Evolutionary conservation across 2,113 vertebrate genomes (phyloP).

Genomic region (Diadophis punctatus): DNA sequence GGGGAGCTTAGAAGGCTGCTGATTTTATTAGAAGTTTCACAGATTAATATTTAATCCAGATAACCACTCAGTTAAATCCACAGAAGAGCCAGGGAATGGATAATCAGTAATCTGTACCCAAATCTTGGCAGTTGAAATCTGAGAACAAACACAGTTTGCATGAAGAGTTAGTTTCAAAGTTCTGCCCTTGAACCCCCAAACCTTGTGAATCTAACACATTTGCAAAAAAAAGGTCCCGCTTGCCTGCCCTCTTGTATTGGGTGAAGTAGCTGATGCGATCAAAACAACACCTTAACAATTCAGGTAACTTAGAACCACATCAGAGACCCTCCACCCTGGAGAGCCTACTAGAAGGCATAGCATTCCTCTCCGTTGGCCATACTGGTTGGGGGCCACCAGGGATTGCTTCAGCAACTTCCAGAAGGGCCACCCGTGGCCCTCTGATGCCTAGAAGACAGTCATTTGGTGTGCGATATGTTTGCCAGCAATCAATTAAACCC

Average conservation of each 20-base stretch:
- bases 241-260: slow-evolving; percentile 43
- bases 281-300: slow-evolving; percentile 54
- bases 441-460: slow-evolving; percentile 37
- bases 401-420: not conserved
- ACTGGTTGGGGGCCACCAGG: not conserved
- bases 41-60: slow-evolving; percentile 1
- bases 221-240: slow-evolving; percentile 12
- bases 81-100: slow-evolving; percentile 5
- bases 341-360: not conserved
- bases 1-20: not conserved
- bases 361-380: not conserved
- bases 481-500: slow-evolving; percentile 45
- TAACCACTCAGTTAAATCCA: not conserved
- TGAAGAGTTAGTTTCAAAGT: not conserved
- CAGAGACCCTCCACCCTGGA: slow-evolving; percentile 11
- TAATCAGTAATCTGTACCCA: slow-evolving; percentile 4
- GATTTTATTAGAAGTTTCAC: not conserved
- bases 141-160: not conserved
- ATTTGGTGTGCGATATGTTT: slow-evolving; percentile 58
- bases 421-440: not conserved
- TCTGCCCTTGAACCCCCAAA: slow-evolving; percentile 19
- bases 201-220: not conserved
- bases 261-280: slow-evolving; percentile 58
- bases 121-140: not conserved
- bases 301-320: slow-evolving; percentile 45